phyloP scores from a whole-genome alignment of 1,140 invertebrate genomes.

The Tetragonula clypearis region DNA sequence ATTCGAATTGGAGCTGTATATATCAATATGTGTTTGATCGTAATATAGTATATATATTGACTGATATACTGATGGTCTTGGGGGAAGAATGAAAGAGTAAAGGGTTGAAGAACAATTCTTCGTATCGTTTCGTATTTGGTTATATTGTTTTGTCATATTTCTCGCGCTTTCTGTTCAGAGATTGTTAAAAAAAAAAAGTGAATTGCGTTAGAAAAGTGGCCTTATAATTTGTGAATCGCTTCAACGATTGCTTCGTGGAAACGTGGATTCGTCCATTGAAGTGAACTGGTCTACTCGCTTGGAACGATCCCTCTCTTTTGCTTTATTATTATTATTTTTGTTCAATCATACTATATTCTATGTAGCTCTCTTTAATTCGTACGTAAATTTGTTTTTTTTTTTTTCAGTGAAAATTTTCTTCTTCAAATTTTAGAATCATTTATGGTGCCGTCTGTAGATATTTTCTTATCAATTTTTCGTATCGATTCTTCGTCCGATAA shows the following conservation, averaged over 20 bases:
- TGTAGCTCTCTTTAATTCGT: neutral
- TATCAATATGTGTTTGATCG: neutral
- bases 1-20: neutral
- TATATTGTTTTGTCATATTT: neutral
- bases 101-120: neutral
- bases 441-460: too few relatives aligned
- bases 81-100: neutral
- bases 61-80: too few relatives aligned
- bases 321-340: neutral
- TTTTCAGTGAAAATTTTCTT: neutral
- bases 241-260: neutral
- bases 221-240: neutral
- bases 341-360: neutral
- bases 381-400: neutral
- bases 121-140: neutral
- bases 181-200: neutral
- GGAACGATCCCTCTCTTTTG: neutral
- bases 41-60: too few relatives aligned
- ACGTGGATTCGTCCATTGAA: slow-evolving; percentile 15
- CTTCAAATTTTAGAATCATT: neutral
- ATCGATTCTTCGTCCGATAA: neutral
- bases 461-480: neutral
- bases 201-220: neutral
- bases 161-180: neutral
- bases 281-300: neutral